Base-by-base conservation (phyloP, 2,888 invertebrate genomes). In the Nudaria mundana region DNA sequence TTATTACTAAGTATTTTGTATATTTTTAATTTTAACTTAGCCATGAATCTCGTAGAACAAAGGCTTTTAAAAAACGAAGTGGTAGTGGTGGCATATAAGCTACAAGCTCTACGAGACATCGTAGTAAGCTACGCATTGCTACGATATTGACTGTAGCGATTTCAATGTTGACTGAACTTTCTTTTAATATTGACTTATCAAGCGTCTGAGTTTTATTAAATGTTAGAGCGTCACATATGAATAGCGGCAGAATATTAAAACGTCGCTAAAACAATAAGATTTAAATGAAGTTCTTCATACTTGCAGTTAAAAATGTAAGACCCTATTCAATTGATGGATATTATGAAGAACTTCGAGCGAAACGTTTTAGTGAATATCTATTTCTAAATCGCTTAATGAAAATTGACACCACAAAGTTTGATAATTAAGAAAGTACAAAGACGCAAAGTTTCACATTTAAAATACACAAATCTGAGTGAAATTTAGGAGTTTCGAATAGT, bases 381-480 rank as follows among this genome's bases (percentile, higher is more conserved):
- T 58, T 40, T 55, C 18, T n/a, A 35, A 44, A 46, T 52, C 43
- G 33, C 32, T 36, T 44, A 58, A 56, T 56, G 46, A 47, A 58
- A 52, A 58, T 56, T 37, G 56, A 47, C 59, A 55, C 48, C 34
- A n/a, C 12, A 25, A 59, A 56, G 49, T 59, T 59, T 48, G 16
- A 58, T 47, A 55, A 56, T 55, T 58, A 58, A 29, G 24, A 44
- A 43, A 49, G 46, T 33, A 56, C 56, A 55, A 55, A 48, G 39
- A 34, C 22, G 25, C 18, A 33, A 44, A 56, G 41, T 31, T 52
- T 48, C 38, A 12, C 28, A 52, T 48, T 52, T 46, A 44, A 52
- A 44, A 52, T 43, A 47, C 45, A 42, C 56, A 42, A 37, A 43
- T 58, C 32, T 15, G 13, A 30, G 40, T 42, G 35, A 44, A 46